phyloP scores from a whole-genome alignment of 2,888 invertebrate genomes.

The Agrochola macilenta region DNA sequence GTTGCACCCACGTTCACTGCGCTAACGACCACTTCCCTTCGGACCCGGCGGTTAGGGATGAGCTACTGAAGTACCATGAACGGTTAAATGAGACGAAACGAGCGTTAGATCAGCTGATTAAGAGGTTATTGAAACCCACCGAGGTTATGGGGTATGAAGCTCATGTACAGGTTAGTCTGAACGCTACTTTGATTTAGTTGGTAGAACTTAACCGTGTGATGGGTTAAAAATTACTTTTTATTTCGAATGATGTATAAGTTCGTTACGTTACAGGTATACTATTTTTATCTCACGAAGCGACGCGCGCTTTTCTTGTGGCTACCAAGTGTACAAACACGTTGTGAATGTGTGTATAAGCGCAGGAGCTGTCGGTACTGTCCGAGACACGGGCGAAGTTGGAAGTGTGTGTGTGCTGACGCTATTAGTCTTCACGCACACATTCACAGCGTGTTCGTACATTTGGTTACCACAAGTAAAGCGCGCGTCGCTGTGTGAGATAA shows the following conservation, averaged over 20 bases:
- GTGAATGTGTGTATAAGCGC: no score
- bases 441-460: background rate
- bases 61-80: constrained; percentile 79
- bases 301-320: background rate
- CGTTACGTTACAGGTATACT: background rate
- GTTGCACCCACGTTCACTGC: constrained; percentile 86
- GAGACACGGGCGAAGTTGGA: background rate
- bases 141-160: constrained; percentile 95
- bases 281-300: background rate
- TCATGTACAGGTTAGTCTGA: constrained; percentile 92
- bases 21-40: constrained; percentile 69
- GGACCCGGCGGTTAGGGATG: constrained; percentile 79
- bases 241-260: background rate
- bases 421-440: background rate
- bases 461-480: background rate
- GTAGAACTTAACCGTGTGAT: background rate
- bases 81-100: constrained; percentile 93
- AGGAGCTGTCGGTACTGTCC: no score
- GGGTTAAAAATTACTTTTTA: background rate
- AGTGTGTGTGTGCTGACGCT: background rate
- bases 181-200: background rate
- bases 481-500: background rate
- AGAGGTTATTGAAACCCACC: constrained; percentile 92
- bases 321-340: background rate
- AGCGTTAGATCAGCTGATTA: constrained; percentile 93